Base-by-base conservation (phyloP, 2,888 invertebrate species). In the Troides oblongomaculatus region DNA sequence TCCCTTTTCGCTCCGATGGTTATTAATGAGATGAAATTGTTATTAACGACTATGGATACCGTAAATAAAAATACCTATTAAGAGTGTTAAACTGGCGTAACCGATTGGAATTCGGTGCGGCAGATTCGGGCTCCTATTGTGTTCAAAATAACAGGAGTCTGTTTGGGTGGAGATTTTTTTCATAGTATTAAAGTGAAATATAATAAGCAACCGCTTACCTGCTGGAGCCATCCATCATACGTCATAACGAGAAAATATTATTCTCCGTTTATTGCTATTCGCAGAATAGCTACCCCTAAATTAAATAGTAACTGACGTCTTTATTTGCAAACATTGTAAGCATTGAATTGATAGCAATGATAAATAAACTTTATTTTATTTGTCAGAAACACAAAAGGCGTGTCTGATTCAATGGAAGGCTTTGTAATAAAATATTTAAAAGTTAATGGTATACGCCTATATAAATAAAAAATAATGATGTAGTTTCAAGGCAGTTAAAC, bases 1-100 rank as follows among this genome's bases (percentile, higher is more conserved):
- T 86, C 84, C 82, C 84, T 83, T 46, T 82, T 82, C 86, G 87
- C 84, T 89, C 81, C 82, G 84, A 78, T 87, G 89, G 84, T 87
- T 88, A 86, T 89, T 90, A 89, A 89, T 88, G 87, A 88, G 86
- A 84, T 84, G 80, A 88, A 87, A 89, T 90, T 81, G 84, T 89
- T 89, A 90, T 88, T 89, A 89, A 87, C 87, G 81, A 81, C 79
- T 77, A 77, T 76, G 80, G 84, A 79, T 79, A 81, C 79, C 79
- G 78, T 83, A 82, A 84, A 87, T 74, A 90, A 90, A 89, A 91
- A 87, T 85, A 86, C 81, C 88, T 86, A 91, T 92, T 89, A 89
- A 86, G 81, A 83, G 84, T 87, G 90, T 89, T 91, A 89, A 92
- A 90, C 87, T 87, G 86, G 87, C 92, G 89, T 91, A 84, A 87